Evolutionary conservation across 2,888 invertebrate species (phyloP).

Genomic region (Acanthopleura granulata): DNA sequence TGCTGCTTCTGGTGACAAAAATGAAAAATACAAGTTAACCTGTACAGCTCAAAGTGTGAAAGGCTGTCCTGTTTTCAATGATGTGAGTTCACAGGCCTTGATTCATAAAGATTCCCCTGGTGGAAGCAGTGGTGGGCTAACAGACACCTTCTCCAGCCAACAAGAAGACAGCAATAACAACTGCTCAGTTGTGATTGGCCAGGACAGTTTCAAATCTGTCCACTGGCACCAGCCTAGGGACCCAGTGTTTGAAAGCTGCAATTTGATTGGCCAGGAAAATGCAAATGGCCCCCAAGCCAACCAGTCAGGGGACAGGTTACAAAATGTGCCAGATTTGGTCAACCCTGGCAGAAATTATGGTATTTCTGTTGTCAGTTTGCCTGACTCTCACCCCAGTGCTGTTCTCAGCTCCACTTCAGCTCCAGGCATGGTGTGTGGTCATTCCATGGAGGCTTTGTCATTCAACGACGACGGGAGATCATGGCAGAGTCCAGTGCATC

Average conservation of each 20-base stretch:
- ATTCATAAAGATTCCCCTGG: too few species aligned
- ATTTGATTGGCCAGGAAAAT: background rate
- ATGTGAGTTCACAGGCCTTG: too few species aligned
- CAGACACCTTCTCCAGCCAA: background rate
- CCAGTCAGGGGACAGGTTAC: background rate
- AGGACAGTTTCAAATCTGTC: background rate
- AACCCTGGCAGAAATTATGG: background rate
- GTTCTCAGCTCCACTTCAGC: background rate
- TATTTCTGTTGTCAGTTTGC: background rate
- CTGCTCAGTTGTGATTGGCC: background rate
- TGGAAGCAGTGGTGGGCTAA: too few species aligned
- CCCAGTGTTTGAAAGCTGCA: background rate
- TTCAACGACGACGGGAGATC: background rate
- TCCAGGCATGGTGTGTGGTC: constrained; percentile 12
- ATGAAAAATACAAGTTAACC: too few species aligned
- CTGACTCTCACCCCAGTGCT: background rate
- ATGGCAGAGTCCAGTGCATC: background rate
- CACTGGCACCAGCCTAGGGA: background rate
- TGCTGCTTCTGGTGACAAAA: too few species aligned
- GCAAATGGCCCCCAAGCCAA: background rate
- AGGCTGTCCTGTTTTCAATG: too few species aligned
- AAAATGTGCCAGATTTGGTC: background rate
- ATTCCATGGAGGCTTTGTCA: background rate
- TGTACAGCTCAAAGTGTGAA: too few species aligned
- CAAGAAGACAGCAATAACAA: background rate